These are phyloP conservation scores for Ptilorrhoa leucosticta DNA, from an alignment of 2,113 vertebrate genomes.

Conservation along the genomic window DNA sequence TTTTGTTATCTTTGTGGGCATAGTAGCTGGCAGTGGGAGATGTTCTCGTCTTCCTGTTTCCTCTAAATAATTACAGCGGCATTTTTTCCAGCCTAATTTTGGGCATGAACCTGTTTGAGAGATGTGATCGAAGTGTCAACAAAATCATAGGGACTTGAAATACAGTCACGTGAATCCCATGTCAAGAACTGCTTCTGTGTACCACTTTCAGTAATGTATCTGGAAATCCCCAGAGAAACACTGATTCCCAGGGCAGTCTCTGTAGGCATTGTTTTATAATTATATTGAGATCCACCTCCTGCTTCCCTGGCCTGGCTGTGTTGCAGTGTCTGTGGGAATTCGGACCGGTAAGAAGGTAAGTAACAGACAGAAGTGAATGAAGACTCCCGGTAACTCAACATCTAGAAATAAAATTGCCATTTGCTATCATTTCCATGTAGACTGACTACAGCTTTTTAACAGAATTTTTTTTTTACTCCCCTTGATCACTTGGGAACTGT, in stretches of 20 bases:
- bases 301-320: background rate
- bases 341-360: background rate
- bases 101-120: background rate
- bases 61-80: background rate
- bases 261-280: fast-evolving
- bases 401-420: background rate
- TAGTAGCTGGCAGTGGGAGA: background rate
- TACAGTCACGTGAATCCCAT: background rate
- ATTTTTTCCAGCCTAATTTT: conserved; percentile 49
- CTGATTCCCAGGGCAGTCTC: background rate
- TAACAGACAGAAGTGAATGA: background rate
- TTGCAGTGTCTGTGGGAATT: background rate
- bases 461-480: background rate
- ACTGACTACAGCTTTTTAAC: background rate
- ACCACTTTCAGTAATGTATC: background rate
- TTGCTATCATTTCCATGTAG: background rate
- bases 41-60: background rate
- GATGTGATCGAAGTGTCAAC: background rate
- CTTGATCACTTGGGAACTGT: background rate
- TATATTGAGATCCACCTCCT: background rate
- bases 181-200: background rate
- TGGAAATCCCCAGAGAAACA: background rate
- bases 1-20: conserved; percentile 22
- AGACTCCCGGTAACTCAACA: background rate
- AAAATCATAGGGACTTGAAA: background rate